Evolutionary conservation across 2,797 vertebrate genomes (phyloP), one percentile per base, ranked within the genome.

Genomic region (Manis javanica): DNA sequence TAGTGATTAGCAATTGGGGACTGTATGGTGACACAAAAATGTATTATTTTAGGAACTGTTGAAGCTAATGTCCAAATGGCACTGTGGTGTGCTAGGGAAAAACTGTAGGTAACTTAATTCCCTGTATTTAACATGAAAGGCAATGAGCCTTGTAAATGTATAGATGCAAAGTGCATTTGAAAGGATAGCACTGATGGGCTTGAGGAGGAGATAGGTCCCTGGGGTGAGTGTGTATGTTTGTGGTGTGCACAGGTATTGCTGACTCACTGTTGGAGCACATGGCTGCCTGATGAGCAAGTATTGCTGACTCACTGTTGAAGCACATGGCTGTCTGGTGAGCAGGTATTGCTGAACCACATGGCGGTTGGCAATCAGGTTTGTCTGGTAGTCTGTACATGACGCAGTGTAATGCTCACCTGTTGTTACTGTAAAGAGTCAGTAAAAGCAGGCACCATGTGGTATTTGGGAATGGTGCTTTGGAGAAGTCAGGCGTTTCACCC

Each of bases 51-150:
- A 57, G 57, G 21, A 92, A 87, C 19, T 39, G 75, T 75, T 83
- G 72, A 85, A 61, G 55, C 51, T 49, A 37, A 81, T 51, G 46
- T 91, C 57, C 42, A 46, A 71, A 72, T 74, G 53, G 16, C 2
- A 34, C 74, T 93, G 24, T 91, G 53, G 23, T 78, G 29, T 87
- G 16, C n/a, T 37, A 13, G 31, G 66, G 79, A 34, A 94, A 75
- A 90, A 12, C 21, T 6, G 3, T 12, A 64, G n/a, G 29, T 49
- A 31, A n/a, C 23, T 81, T 69, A 74, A 77, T 87, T 31, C 24
- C 37, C 42, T 82, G 23, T 83, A 34, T 90, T 94, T 46, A 84
- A 96, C 89, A 84, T 91, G 21, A 92, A 90, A 93, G 88, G 26
- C 26, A 81, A 37, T 46, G 42, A 84, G 15, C n/a, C 79, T 82